A percentile compares a stretch with the other conserved stretches of the same genome.
Evolutionary conservation across 2,888 invertebrate genomes (phyloP).

Genomic region (Tetranychus piercei): DNA sequence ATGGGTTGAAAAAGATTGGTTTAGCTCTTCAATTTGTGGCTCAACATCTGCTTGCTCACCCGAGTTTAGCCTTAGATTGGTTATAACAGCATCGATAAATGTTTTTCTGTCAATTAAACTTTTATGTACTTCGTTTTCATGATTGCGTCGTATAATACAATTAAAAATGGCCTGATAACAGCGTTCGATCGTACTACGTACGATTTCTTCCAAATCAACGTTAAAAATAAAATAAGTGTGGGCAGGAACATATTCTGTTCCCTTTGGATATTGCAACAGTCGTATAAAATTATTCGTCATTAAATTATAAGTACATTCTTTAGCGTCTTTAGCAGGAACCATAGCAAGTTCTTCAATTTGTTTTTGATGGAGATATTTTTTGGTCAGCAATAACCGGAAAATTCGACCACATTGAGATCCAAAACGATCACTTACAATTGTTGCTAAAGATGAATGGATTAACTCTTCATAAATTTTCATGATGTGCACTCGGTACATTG

Average conservation of each 20-base stretch:
- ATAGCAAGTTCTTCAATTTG: constrained; percentile 77
- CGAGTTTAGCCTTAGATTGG: constrained; percentile 55
- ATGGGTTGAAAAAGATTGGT: constrained; percentile 26
- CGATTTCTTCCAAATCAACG: constrained; percentile 46
- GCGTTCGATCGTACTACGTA: constrained; percentile 46
- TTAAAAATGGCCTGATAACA: constrained; percentile 53
- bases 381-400: constrained; percentile 55
- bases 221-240: constrained; percentile 61
- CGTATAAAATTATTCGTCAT: constrained; percentile 14
- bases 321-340: constrained; percentile 82
- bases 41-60: constrained; percentile 45
- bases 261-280: constrained; percentile 29
- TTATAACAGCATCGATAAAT: constrained; percentile 58
- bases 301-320: constrained; percentile 63
- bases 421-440: constrained; percentile 62
- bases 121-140: constrained; percentile 48
- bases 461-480: constrained; percentile 50
- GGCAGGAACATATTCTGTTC: constrained; percentile 52
- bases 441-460: constrained; percentile 54
- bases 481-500: constrained; percentile 57
- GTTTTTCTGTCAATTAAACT: constrained; percentile 69
- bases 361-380: constrained; percentile 71
- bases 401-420: constrained; percentile 67
- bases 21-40: constrained; percentile 53
- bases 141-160: constrained; percentile 45